A percentile compares a stretch with the other conserved stretches of the same genome.
phyloP scores from a whole-genome alignment of 2,113 vertebrate species.

The Vidua macroura region DNA sequence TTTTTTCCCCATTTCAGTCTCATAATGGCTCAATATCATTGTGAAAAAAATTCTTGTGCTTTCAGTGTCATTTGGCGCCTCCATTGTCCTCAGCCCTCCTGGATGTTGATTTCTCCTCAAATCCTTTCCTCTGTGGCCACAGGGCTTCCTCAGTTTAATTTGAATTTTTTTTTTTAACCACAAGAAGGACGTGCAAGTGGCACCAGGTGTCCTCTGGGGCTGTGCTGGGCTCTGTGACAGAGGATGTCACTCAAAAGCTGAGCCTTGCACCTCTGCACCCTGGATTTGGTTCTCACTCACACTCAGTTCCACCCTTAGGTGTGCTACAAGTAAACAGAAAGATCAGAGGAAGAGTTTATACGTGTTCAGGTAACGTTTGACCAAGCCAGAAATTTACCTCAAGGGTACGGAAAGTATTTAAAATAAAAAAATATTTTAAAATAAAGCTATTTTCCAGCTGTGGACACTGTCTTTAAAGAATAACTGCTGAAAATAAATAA shows the following conservation, averaged over 20 bases:
- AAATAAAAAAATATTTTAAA: neutral
- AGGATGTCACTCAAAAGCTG: neutral
- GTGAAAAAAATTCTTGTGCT: neutral
- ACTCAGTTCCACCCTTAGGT: neutral
- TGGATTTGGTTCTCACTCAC: neutral
- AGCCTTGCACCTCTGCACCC: neutral
- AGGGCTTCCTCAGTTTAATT: neutral
- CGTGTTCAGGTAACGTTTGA: neutral
- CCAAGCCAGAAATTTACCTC: neutral
- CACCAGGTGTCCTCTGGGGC: neutral
- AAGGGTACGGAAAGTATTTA: neutral
- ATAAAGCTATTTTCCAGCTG: neutral
- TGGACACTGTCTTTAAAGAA: neutral
- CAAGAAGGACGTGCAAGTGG: fast-evolving
- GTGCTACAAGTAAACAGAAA: neutral
- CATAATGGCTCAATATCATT: neutral
- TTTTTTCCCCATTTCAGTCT: neutral
- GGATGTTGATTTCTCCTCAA: neutral
- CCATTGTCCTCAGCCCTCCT: neutral
- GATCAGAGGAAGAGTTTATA: neutral
- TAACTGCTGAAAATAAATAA: neutral
- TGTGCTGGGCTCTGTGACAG: neutral
- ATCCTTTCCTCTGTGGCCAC: neutral
- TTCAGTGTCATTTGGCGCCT: neutral
- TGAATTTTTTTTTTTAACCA: neutral